A percentile compares a stretch with the other conserved stretches of the same genome.
These are phyloP conservation scores for Dendrocincla tyrannina DNA, from an alignment of 2,797 vertebrate species.

Conservation along the genomic window DNA sequence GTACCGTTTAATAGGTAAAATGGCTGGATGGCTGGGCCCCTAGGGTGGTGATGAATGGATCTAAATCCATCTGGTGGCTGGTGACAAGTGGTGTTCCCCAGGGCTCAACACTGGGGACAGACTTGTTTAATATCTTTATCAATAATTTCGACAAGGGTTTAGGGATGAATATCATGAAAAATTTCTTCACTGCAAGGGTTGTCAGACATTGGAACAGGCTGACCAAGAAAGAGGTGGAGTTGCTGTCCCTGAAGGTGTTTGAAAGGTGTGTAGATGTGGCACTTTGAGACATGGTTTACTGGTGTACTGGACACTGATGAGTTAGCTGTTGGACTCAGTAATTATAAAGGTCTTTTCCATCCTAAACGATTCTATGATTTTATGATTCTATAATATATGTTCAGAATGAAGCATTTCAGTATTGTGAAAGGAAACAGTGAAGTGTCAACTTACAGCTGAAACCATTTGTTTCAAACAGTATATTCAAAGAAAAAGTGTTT, in stretches of 20 bases:
- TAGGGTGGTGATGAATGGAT: no score
- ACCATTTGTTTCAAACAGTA: neutral
- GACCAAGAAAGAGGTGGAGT: neutral
- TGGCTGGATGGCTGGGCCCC: no score
- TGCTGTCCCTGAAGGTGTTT: neutral
- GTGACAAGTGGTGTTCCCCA: neutral
- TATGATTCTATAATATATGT: neutral
- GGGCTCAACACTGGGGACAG: neutral
- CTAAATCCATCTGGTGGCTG: no score
- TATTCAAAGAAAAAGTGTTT: neutral
- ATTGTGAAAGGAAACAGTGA: neutral
- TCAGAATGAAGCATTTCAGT: neutral
- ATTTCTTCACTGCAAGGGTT: neutral
- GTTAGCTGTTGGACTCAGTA: neutral
- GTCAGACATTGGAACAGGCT: neutral
- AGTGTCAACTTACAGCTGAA: slow-evolving; percentile 1
- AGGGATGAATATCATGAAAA: neutral
- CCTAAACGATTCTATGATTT: neutral
- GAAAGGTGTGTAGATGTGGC: neutral
- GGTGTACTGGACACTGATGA: neutral
- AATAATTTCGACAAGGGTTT: neutral
- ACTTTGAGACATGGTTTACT: neutral
- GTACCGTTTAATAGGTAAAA: no score
- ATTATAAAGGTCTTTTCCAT: neutral
- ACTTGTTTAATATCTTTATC: neutral